Percentiles rank a stretch among this genome's conserved stretches.
Conservation (phyloP, 2,797 vertebrate genomes). For the Eulemur rubriventer region DNA sequence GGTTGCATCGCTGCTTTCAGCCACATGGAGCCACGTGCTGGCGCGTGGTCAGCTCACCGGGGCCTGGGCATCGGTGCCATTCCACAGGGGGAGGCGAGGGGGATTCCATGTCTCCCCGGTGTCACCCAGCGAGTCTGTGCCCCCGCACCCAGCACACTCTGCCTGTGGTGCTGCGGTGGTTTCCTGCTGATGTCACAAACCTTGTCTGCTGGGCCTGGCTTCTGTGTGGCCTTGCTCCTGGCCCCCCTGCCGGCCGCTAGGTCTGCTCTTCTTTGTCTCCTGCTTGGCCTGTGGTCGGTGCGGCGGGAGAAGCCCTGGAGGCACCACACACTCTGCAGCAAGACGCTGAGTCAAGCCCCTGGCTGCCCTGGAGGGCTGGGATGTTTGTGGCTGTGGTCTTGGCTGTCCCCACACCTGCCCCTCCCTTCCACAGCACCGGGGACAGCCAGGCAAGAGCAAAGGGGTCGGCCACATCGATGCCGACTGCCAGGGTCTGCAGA, state of each 20-base stretch:
- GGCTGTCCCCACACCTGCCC: accelerated
- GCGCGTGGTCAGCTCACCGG: accelerated
- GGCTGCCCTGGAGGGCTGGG: background rate
- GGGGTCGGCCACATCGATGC: background rate
- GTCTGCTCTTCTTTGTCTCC: background rate
- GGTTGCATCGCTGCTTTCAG: accelerated
- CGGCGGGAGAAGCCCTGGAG: background rate
- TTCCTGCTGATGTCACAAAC: no score
- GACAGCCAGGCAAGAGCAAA: background rate
- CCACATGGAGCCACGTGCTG: accelerated
- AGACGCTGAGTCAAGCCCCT: background rate
- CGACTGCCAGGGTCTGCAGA: background rate
- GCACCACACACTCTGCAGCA: background rate
- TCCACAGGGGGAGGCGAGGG: background rate
- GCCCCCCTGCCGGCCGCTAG: accelerated
- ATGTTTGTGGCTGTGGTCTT: background rate
- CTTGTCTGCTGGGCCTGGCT: background rate
- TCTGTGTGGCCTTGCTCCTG: background rate
- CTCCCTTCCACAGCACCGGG: accelerated
- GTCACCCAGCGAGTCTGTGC: background rate
- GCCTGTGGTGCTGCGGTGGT: background rate
- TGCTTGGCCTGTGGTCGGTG: accelerated
- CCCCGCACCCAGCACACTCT: background rate
- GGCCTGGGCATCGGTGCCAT: background rate
- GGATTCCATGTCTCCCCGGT: no score